These are phyloP conservation scores for Sesamia inferens DNA, from an alignment of 2,888 invertebrate genomes.

Conservation along the genomic window DNA sequence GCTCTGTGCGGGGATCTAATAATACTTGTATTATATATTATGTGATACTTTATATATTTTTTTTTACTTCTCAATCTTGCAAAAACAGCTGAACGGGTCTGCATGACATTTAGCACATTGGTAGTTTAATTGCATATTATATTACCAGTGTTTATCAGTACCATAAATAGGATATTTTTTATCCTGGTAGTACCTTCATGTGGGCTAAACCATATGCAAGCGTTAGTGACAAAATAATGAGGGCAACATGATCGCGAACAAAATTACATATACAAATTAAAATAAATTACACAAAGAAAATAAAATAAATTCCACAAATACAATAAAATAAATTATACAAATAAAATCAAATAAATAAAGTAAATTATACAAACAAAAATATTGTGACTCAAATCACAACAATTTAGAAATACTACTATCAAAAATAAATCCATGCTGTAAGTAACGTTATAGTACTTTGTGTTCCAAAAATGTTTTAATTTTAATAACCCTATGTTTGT, in stretches of 20 bases:
- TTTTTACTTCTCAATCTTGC: no score
- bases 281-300: background rate
- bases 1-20: no score
- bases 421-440: conserved; percentile 56
- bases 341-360: no score
- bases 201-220: background rate
- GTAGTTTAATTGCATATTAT: background rate
- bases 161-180: background rate
- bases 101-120: background rate
- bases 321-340: no score
- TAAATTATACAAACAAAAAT: no score
- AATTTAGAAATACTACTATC: conserved; percentile 42
- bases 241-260: no score
- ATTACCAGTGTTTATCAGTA: no score
- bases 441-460: conserved; percentile 32
- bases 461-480: conserved; percentile 40
- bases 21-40: no score
- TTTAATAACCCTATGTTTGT: conserved; percentile 35
- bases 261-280: background rate
- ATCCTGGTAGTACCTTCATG: background rate
- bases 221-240: background rate
- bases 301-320: no score
- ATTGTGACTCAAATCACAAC: background rate
- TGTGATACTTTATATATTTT: no score
- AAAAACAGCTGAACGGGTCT: no score